phyloP scores from a whole-genome alignment of 2,113 vertebrate species.

The Steatornis caripensis region DNA sequence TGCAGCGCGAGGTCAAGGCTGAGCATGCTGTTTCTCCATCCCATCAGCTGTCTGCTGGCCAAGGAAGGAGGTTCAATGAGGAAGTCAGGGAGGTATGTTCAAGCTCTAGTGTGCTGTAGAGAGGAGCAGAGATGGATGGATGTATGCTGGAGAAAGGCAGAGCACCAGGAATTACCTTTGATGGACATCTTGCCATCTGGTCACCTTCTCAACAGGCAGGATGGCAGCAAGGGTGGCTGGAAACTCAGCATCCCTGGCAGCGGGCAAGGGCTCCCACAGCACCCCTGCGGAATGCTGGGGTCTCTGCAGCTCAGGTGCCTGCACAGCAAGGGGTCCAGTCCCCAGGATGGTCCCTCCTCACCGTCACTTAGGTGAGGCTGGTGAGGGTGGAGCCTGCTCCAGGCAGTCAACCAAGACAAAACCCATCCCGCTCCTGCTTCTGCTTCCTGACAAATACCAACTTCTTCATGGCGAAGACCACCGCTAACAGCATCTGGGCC shows the following conservation, averaged over 20 bases:
- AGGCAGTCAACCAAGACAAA: neutral
- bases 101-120: neutral
- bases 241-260: neutral
- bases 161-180: neutral
- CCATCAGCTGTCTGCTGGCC: neutral
- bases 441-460: neutral
- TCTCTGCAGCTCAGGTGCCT: neutral
- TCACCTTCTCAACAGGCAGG: fast-evolving
- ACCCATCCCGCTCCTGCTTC: neutral
- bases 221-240: neutral
- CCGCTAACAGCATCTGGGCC: neutral
- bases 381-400: fast-evolving
- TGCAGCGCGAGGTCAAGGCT: neutral
- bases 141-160: neutral
- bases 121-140: neutral
- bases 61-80: neutral
- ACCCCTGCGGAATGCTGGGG: no score
- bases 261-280: fast-evolving
- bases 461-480: neutral
- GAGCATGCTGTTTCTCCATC: neutral
- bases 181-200: neutral
- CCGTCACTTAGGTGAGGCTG: neutral
- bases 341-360: neutral
- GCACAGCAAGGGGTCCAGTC: fast-evolving
- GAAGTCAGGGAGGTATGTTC: no score